A percentile compares a stretch with the other conserved stretches of the same genome.
These are phyloP conservation scores for Murina feae DNA, from an alignment of 2,113 vertebrate species.

Conservation along the genomic window DNA sequence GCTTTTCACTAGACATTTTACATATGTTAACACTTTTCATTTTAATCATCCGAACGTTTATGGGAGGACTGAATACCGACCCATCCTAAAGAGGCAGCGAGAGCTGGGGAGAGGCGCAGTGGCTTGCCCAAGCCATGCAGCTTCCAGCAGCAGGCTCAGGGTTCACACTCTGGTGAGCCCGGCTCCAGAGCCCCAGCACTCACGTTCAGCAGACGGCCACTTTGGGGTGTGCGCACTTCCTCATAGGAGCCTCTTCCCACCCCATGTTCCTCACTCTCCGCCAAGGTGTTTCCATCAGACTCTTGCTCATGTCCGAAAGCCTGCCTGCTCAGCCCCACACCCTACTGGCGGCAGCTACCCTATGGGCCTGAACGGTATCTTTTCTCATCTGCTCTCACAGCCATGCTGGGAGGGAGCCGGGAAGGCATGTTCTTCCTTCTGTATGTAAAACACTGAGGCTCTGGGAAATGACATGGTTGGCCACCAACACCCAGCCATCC, in stretches of 20 bases:
- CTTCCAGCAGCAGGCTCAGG: background rate
- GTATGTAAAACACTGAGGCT: background rate
- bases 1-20: background rate
- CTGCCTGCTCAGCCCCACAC: too few species aligned
- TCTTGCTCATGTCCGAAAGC: too few species aligned
- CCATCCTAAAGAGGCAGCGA: background rate
- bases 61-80: background rate
- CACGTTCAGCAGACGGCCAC: background rate
- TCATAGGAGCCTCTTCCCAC: background rate
- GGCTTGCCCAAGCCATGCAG: accelerated
- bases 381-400: background rate
- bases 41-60: background rate
- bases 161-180: background rate
- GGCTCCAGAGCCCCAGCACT: background rate
- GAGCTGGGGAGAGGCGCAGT: background rate
- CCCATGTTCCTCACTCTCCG: background rate
- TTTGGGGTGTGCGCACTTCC: accelerated
- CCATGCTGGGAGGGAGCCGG: accelerated
- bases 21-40: background rate
- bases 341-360: background rate
- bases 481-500: background rate
- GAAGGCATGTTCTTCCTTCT: background rate
- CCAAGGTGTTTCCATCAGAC: too few species aligned
- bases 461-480: background rate
- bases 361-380: background rate